Evolutionary conservation across 2,888 invertebrate species (phyloP), one percentile per base, ranked within the genome.

Genomic region (Tenthredo livida): DNA sequence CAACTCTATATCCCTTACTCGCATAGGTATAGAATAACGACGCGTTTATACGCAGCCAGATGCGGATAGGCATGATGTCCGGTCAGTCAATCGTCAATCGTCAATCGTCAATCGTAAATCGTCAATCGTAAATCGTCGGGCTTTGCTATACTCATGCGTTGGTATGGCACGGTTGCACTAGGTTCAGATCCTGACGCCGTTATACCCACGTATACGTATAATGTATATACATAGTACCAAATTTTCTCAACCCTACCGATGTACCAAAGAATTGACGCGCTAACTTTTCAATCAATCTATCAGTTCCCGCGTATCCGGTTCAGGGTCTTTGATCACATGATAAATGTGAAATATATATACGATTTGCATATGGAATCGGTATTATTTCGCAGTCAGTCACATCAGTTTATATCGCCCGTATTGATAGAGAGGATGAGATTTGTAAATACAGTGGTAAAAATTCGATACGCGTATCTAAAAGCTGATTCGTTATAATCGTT

Each of bases 281-380:
- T 5, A 73, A 73, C 73, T 73, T 73, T 73, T 73, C 73, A 73
- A 73, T 73, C 73, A 47, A 73, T 47, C 73, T 17, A 70, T 70
- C 70, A 61, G 25, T 25, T 25, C 25, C 12, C n/a, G 37, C 17
- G 70, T 70, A 25, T 70, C 37, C 70, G 33, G 33, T n/a, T 37
- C 17, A 37, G 6, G 6, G 21, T 70, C 73, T 73, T 73, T 73
- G 73, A 73, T 73, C 73, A 43, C 1, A 25, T 1, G 43, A 73
- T 73, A 47, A 25, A 43, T 21, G 21, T 15, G 25, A 5, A 15
- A 37, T 33, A 37, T 29, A 21, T 12, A 9, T 17, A 10, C 61
- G 61, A 2, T 25, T 70, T 33, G 37, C 33, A 33, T 33, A 67
- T 67, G 4, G 67, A 15, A 33, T 21, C 33, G 33, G 21, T 17